Percentiles rank a stretch among this genome's conserved stretches.
phyloP scores from a whole-genome alignment of 1,140 invertebrate species.

The Pseudomyrmex flavicornis region DNA sequence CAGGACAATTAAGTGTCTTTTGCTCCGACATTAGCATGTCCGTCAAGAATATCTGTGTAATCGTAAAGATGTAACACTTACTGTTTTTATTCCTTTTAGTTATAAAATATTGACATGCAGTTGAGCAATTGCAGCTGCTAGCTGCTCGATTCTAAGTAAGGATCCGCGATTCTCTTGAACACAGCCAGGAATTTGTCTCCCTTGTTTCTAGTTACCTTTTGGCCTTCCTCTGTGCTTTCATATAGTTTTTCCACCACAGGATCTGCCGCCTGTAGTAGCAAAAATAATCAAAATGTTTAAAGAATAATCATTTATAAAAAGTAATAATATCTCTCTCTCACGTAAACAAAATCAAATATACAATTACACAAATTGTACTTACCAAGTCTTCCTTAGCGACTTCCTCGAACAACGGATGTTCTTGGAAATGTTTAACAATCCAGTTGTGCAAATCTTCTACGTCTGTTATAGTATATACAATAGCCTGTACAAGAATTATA shows the following conservation, averaged over 20 bases:
- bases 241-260: constrained; percentile 94
- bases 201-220: constrained; percentile 98
- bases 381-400: constrained; percentile 85
- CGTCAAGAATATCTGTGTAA: constrained; percentile 40
- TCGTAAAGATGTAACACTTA: not conserved
- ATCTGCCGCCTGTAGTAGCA: constrained; percentile 89
- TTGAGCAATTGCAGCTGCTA: constrained; percentile 2
- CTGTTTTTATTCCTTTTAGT: too few relatives aligned
- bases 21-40: not conserved
- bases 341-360: too few relatives aligned
- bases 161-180: constrained; percentile 90
- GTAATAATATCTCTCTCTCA: too few relatives aligned
- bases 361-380: constrained; percentile 12
- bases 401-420: constrained; percentile 96
- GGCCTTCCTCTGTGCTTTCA: constrained; percentile 98
- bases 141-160: constrained; percentile 72
- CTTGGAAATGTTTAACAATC: constrained; percentile 97
- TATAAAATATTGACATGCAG: not conserved
- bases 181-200: constrained; percentile 97
- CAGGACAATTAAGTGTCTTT: not conserved
- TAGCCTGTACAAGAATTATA: constrained; percentile 87
- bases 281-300: constrained; percentile 16
- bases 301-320: constrained; percentile 1
- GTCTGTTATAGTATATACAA: constrained; percentile 99
- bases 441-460: constrained; percentile 98